Conservation (phyloP, 2,113 vertebrate species). For the Phyllostomus hastatus region DNA sequence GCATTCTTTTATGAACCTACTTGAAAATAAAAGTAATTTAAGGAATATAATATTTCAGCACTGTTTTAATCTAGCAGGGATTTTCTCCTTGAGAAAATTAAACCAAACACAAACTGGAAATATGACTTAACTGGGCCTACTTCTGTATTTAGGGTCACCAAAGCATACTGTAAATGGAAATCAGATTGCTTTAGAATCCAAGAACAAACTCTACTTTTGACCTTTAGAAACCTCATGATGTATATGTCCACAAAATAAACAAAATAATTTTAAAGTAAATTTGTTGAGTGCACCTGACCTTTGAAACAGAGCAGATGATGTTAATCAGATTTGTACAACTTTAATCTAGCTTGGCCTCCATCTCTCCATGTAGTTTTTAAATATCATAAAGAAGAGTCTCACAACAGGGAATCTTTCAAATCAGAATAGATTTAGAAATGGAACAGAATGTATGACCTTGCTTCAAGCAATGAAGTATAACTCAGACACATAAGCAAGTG, state of each 20-base stretch:
- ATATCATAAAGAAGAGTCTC: conserved; percentile 61
- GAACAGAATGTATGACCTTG: conserved; percentile 21
- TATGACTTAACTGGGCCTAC: conserved; percentile 55
- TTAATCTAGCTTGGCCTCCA: conserved; percentile 75
- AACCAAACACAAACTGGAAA: conserved; percentile 62
- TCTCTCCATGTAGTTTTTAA: conserved; percentile 64
- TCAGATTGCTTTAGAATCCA: conserved; percentile 76
- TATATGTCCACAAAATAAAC: conserved; percentile 83
- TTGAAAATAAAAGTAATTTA: conserved; percentile 57
- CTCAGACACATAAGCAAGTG: conserved; percentile 7
- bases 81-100: conserved; percentile 56
- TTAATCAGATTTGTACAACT: conserved; percentile 83
- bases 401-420: conserved; percentile 44
- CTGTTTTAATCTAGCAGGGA: conserved; percentile 59
- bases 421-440: conserved; percentile 48
- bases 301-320: conserved; percentile 82
- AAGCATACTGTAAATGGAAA: conserved; percentile 74
- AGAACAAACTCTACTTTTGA: conserved; percentile 79
- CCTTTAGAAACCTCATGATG: conserved; percentile 81
- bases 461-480: conserved; percentile 45
- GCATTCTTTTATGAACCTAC: neutral
- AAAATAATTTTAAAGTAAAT: conserved; percentile 87
- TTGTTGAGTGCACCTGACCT: conserved; percentile 80
- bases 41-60: conserved; percentile 22
- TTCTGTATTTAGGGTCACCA: conserved; percentile 74